Evolutionary conservation across 2,113 vertebrate genomes (phyloP).

Genomic region (Castor canadensis): DNA sequence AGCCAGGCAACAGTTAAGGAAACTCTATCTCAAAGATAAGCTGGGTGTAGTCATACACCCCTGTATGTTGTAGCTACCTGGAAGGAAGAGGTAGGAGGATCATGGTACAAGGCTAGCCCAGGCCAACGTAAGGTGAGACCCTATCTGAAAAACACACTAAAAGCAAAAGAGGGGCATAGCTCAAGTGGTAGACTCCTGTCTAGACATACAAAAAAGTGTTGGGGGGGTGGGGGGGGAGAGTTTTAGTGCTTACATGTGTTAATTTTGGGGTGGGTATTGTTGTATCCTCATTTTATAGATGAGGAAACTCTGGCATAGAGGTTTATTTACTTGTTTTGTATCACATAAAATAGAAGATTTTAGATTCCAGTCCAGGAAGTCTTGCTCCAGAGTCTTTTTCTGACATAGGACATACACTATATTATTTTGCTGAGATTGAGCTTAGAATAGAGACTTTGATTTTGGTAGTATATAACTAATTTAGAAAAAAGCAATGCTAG

Average conservation of each 20-base stretch:
- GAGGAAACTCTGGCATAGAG: background rate
- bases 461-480: conserved; percentile 30
- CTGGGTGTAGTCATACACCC: too few species aligned
- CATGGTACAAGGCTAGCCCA: too few species aligned
- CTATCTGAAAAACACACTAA: too few species aligned
- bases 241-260: background rate
- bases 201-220: too few species aligned
- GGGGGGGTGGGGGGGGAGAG: too few species aligned
- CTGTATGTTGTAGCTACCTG: too few species aligned
- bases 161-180: too few species aligned
- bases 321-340: background rate
- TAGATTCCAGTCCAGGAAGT: background rate
- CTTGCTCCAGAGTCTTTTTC: background rate
- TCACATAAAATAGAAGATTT: background rate
- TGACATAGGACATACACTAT: background rate
- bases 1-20: too few species aligned
- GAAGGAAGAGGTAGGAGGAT: too few species aligned
- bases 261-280: background rate
- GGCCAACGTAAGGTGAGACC: too few species aligned
- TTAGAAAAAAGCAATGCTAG: background rate
- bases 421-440: conserved; percentile 37
- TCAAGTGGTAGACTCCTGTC: too few species aligned
- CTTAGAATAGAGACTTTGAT: conserved; percentile 21
- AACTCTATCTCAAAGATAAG: too few species aligned
- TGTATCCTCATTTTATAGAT: background rate